Percentiles rank a stretch among this genome's conserved stretches.
Conservation (phyloP, 2,888 invertebrate species). For the Dryocosmus kuriphilus region DNA sequence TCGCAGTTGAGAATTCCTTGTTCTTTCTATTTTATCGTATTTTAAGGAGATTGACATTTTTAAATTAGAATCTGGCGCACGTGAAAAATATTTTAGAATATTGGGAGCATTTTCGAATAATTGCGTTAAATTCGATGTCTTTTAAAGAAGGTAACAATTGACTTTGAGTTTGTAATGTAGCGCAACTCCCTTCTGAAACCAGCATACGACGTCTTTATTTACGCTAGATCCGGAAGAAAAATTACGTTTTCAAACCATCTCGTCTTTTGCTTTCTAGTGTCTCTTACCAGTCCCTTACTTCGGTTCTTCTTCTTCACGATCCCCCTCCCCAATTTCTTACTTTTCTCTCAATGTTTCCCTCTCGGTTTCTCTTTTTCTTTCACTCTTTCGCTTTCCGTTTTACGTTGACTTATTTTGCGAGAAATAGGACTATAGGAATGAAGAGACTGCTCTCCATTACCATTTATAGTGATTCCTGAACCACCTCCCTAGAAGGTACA, state of each 20-base stretch:
- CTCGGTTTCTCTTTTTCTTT: conserved; percentile 46
- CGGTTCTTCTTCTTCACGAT: conserved; percentile 8
- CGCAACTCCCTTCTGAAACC: conserved; percentile 17
- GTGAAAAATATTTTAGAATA: too few species aligned
- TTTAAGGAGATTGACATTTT: too few species aligned
- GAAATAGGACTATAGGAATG: conserved; percentile 45
- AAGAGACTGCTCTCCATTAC: conserved; percentile 71
- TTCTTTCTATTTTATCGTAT: too few species aligned
- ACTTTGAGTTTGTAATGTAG: conserved; percentile 8
- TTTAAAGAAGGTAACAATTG: conserved; percentile 18
- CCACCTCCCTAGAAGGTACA: conserved; percentile 62
- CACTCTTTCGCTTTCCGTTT: conserved; percentile 39
- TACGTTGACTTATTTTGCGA: conserved; percentile 40
- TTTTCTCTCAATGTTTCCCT: conserved; percentile 45
- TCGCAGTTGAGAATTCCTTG: too few species aligned
- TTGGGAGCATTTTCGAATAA: too few species aligned
- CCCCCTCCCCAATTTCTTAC: conserved; percentile 42
- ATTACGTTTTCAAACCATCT: conserved; percentile 71
- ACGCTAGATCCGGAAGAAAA: conserved; percentile 68
- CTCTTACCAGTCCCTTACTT: conserved; percentile 47
- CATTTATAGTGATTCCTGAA: conserved; percentile 77
- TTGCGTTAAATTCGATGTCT: background rate
- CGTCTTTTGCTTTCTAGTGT: conserved; percentile 48
- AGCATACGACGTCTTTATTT: conserved; percentile 67
- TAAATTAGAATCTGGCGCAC: too few species aligned